Evolutionary conservation across 2,797 vertebrate genomes (phyloP).

Genomic region (Sparidentex hasta): DNA sequence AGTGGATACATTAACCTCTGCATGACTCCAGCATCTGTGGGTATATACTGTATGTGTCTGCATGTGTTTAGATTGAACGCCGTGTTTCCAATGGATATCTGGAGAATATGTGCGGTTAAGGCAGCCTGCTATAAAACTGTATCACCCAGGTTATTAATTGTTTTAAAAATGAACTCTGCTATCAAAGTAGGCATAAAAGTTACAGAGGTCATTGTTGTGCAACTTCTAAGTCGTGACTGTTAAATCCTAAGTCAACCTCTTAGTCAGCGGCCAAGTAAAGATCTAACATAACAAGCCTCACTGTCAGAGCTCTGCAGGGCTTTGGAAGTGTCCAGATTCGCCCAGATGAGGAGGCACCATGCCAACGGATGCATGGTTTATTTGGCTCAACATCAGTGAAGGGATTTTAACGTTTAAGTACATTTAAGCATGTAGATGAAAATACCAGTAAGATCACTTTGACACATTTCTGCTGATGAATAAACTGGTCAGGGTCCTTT

Average conservation of each 20-base stretch:
- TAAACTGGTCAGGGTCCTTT: too few relatives aligned
- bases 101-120: neutral
- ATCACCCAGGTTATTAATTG: neutral
- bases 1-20: conserved; percentile 46
- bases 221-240: neutral
- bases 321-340: neutral
- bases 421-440: conserved; percentile 10
- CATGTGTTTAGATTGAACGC: conserved; percentile 1
- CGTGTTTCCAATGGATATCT: neutral
- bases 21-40: conserved; percentile 25
- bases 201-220: neutral
- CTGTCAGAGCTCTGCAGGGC: neutral
- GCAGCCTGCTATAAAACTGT: neutral
- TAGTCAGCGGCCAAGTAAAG: neutral
- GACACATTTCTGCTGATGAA: too few relatives aligned
- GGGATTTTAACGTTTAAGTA: too few relatives aligned
- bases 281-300: neutral
- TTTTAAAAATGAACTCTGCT: neutral
- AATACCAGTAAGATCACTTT: conserved; percentile 52
- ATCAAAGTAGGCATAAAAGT: neutral
- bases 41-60: neutral
- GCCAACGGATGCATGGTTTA: neutral
- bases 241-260: neutral
- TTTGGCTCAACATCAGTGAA: neutral
- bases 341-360: neutral